A percentile compares a stretch with the other conserved stretches of the same genome.
phyloP scores from a whole-genome alignment of 2,888 invertebrate species.

The Dicranocentrus wangi region DNA sequence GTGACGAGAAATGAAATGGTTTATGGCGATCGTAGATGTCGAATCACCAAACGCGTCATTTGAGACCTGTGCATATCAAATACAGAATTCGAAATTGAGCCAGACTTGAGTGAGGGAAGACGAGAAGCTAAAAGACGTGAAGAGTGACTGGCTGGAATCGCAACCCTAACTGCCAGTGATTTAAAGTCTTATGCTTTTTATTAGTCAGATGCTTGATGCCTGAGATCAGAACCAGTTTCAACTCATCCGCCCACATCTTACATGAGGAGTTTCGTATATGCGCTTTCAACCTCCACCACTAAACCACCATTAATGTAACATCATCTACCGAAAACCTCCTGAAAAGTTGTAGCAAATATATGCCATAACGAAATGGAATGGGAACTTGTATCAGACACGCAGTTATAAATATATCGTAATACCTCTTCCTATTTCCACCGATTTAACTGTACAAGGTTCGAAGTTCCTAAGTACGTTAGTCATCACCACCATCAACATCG shows the following conservation, averaged over 20 bases:
- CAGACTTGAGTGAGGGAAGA: conserved; percentile 2
- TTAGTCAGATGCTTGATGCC: conserved; percentile 54
- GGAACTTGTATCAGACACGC: conserved; percentile 27
- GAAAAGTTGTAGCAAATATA: conserved; percentile 28
- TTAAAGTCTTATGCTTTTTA: conserved; percentile 66
- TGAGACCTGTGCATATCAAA: conserved; percentile 3
- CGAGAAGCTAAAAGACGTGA: conserved; percentile 38
- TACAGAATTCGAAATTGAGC: conserved; percentile 19
- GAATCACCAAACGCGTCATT: conserved; percentile 17
- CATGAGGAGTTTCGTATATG: conserved; percentile 22
- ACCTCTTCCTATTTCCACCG: conserved; percentile 16
- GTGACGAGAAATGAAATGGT: conserved; percentile 26
- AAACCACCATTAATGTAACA: conserved; percentile 49
- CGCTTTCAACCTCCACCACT: conserved; percentile 27
- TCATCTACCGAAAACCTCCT: conserved; percentile 37
- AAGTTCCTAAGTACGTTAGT: conserved; percentile 2
- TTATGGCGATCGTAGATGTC: conserved; percentile 41
- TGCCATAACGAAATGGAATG: conserved; percentile 45
- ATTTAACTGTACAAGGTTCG: conserved; percentile 15
- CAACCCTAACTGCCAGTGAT: conserved; percentile 67
- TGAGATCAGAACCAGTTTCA: conserved; percentile 18
- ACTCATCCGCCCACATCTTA: conserved; percentile 60
- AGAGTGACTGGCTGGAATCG: conserved; percentile 63
- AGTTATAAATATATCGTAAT: conserved; percentile 41
- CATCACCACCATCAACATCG: neutral